phyloP scores from a whole-genome alignment of 30 jellyfish, hydroid and myxozoan species.

The Aurelia aurita region DNA sequence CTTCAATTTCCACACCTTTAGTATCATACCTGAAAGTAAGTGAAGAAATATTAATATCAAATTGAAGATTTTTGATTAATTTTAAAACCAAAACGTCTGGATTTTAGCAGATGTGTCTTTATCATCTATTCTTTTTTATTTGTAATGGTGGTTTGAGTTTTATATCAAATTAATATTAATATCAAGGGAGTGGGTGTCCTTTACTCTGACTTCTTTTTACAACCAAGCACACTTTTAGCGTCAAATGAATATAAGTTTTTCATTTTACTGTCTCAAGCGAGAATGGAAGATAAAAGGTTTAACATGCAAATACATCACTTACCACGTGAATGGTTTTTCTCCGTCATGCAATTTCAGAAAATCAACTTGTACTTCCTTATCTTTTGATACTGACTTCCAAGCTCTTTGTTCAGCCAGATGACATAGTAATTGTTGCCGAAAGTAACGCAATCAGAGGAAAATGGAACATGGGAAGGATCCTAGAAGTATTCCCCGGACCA shows the following conservation, averaged over 20 bases:
- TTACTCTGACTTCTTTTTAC: not conserved
- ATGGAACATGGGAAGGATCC: conserved; percentile 33
- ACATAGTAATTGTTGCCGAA: conserved; percentile 31
- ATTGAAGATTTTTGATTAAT: not conserved
- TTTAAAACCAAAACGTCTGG: not conserved
- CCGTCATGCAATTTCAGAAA: too few species aligned
- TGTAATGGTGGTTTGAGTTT: not conserved
- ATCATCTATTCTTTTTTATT: not conserved
- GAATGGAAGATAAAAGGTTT: not conserved
- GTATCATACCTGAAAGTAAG: not conserved
- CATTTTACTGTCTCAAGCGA: not conserved
- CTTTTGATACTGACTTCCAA: too few species aligned
- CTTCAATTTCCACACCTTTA: not conserved
- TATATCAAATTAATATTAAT: too few species aligned
- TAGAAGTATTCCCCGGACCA: conserved; percentile 56
- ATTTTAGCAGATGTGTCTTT: not conserved
- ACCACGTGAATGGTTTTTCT: not conserved
- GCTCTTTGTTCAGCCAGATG: conserved; percentile 2
- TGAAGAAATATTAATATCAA: not conserved
- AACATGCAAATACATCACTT: not conserved
- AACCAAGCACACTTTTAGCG: not conserved
- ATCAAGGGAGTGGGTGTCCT: not conserved
- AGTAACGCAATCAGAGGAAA: conserved; percentile 49
- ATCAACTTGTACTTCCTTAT: too few species aligned
- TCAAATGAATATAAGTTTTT: not conserved